These are phyloP conservation scores for Malurus cyaneus DNA, from an alignment of 2,113 vertebrate genomes.

Conservation along the genomic window DNA sequence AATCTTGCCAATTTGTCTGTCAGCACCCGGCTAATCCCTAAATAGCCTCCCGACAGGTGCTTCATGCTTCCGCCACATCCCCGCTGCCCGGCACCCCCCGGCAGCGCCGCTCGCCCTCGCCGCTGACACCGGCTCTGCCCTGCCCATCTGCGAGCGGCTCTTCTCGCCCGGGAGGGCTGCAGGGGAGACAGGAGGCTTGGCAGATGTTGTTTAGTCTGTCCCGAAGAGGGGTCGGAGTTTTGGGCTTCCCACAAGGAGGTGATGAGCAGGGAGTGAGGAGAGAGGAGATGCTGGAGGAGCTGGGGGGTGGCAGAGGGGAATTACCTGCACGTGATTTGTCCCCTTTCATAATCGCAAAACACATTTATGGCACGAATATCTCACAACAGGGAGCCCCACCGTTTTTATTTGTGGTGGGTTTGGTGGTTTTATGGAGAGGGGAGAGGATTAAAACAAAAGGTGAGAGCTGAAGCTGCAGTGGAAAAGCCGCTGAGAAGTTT, in stretches of 20 bases:
- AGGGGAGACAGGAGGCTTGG: not conserved
- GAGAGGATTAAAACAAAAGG: not conserved
- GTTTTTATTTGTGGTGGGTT: not conserved
- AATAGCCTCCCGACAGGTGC: slow-evolving; percentile 67
- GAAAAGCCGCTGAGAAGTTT: not conserved
- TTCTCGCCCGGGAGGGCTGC: not conserved
- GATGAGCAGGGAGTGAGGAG: not conserved
- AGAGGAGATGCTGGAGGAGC: not conserved
- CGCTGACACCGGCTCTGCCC: not conserved
- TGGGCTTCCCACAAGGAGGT: not conserved
- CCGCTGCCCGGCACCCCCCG: not conserved
- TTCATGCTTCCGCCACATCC: slow-evolving; percentile 40
- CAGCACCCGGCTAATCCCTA: slow-evolving; percentile 44
- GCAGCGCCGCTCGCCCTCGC: not conserved
- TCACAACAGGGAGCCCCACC: rapidly evolving
- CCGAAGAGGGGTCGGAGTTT: not conserved
- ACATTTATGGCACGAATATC: rapidly evolving
- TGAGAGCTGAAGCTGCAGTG: not conserved
- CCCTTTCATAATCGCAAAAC: rapidly evolving
- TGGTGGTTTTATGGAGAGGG: not conserved
- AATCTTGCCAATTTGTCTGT: slow-evolving; percentile 69
- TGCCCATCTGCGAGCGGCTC: not conserved
- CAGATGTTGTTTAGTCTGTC: slow-evolving; percentile 43
- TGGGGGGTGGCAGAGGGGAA: not conserved
- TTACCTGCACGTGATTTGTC: rapidly evolving